Evolutionary conservation across 2,888 invertebrate genomes (phyloP).

Genomic region (Microctonus hyperodae): DNA sequence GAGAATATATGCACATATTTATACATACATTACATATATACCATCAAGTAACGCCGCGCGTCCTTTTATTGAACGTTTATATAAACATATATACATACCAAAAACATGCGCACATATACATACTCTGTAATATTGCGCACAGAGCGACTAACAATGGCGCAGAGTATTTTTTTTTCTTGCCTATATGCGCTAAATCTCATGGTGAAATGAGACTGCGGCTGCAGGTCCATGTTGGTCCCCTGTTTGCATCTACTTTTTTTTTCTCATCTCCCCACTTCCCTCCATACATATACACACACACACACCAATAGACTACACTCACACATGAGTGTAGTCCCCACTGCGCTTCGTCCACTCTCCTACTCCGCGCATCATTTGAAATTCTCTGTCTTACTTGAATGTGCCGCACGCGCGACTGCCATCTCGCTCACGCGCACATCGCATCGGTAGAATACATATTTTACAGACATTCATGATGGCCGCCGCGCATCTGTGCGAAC

Average conservation of each 20-base stretch:
- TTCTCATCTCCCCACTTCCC: conserved; percentile 15
- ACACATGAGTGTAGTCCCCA: neutral
- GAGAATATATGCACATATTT: neutral
- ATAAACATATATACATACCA: neutral
- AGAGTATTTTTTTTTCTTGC: conserved; percentile 50
- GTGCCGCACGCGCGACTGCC: neutral
- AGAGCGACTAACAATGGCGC: conserved; percentile 40
- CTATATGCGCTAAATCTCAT: conserved; percentile 51
- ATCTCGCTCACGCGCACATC: neutral
- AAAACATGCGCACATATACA: conserved; percentile 15
- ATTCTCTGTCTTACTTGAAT: conserved; percentile 26
- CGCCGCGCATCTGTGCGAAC: conserved; percentile 63
- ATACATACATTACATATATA: neutral
- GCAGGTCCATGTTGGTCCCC: conserved; percentile 31
- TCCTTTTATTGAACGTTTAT: conserved; percentile 23
- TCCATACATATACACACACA: conserved; percentile 19
- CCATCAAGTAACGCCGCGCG: conserved; percentile 12
- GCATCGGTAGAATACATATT: conserved; percentile 60
- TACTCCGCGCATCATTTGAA: conserved; percentile 18
- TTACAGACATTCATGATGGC: conserved; percentile 64
- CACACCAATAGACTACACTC: conserved; percentile 14
- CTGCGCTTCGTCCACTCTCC: conserved; percentile 19
- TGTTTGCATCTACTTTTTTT: conserved; percentile 26
- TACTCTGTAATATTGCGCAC: conserved; percentile 42
- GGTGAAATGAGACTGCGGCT: conserved; percentile 55